Conservation (phyloP, 2,797 vertebrate species). For the Leucoraja ocellata region DNA sequence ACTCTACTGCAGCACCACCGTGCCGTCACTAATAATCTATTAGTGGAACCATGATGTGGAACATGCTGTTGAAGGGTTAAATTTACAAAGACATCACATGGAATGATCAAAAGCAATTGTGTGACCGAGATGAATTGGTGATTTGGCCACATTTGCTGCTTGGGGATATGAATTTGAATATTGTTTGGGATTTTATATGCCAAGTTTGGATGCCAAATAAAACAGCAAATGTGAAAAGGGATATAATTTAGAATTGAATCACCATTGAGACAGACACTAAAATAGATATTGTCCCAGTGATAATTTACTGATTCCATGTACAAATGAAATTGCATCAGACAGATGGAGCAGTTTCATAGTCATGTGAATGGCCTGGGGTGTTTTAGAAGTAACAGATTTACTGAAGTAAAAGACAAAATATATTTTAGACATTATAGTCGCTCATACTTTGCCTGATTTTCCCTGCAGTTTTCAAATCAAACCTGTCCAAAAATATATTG, state of each 20-base stretch:
- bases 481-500: not conserved
- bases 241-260: not conserved
- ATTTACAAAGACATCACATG: not conserved
- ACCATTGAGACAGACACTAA: not conserved
- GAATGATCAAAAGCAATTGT: not conserved
- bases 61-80: not conserved
- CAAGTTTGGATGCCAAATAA: conserved; percentile 24
- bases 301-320: not conserved
- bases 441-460: not conserved
- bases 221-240: not conserved
- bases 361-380: not conserved
- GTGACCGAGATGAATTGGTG: not conserved
- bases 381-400: not conserved
- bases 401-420: not conserved
- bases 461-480: not conserved
- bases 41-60: not conserved
- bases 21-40: not conserved
- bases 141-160: not conserved
- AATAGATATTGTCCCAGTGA: not conserved
- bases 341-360: not conserved
- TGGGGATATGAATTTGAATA: conserved; percentile 15
- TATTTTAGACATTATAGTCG: not conserved
- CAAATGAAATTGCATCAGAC: not conserved
- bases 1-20: no score
- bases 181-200: not conserved